Evolutionary conservation across 1,140 invertebrate genomes (phyloP).

Genomic region (Schlechtendalia chinensis): DNA sequence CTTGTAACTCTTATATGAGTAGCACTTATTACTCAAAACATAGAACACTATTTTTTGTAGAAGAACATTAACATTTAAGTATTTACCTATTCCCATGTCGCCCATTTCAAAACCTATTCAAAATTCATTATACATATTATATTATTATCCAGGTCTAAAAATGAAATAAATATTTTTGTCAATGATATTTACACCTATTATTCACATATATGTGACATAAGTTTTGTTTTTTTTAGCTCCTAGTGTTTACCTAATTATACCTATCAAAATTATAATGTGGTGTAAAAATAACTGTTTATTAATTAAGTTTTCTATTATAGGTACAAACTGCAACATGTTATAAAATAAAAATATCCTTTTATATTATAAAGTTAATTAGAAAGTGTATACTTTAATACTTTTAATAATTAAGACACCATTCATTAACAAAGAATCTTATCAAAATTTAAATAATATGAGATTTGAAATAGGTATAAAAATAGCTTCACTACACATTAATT

Average conservation of each 20-base stretch:
- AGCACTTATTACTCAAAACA: slow-evolving; percentile 10
- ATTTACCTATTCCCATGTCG: neutral
- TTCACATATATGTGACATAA: too few species aligned
- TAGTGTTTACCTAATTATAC: neutral
- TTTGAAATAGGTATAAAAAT: neutral
- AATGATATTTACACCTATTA: too few species aligned
- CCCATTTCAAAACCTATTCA: neutral
- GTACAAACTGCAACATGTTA: too few species aligned
- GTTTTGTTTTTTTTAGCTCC: neutral
- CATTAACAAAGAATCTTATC: too few species aligned
- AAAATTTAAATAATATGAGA: neutral
- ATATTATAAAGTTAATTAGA: too few species aligned
- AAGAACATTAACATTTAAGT: neutral
- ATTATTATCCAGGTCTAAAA: too few species aligned
- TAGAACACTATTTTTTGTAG: slow-evolving; percentile 12
- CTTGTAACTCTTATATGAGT: slow-evolving; percentile 21
- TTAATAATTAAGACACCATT: neutral
- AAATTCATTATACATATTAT: too few species aligned
- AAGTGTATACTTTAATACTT: neutral
- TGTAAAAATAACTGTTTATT: neutral
- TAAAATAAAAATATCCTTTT: too few species aligned
- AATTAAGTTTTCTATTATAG: too few species aligned
- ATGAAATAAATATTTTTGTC: too few species aligned
- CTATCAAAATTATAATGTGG: neutral
- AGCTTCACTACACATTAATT: slow-evolving; percentile 6